These are phyloP conservation scores for Eublepharis macularius DNA, from an alignment of 2,113 vertebrate species.

Conservation along the genomic window DNA sequence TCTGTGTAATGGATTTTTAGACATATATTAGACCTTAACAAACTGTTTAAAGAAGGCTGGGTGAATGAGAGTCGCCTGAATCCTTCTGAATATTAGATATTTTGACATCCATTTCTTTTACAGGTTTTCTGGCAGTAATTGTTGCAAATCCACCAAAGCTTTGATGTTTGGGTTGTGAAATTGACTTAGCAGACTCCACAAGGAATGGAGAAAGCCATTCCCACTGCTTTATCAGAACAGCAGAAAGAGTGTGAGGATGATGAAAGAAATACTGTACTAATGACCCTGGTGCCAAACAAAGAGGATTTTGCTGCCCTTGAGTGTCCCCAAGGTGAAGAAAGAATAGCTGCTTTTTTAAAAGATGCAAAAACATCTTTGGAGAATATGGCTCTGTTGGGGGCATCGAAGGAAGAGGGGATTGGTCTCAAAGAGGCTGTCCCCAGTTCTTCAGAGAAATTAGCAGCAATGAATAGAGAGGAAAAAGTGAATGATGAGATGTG, in stretches of 20 bases:
- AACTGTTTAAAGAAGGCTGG: neutral
- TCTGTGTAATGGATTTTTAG: neutral
- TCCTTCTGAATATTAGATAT: neutral
- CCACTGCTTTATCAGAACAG: slow-evolving; percentile 37
- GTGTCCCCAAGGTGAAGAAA: slow-evolving; percentile 39
- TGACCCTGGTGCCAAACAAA: slow-evolving; percentile 25
- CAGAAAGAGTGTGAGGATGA: slow-evolving; percentile 32
- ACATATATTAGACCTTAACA: neutral
- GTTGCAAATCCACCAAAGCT: slow-evolving; percentile 25
- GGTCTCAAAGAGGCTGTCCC: slow-evolving; percentile 28
- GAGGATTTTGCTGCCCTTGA: slow-evolving; percentile 42
- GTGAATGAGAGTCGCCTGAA: slow-evolving; percentile 6
- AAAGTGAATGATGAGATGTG: slow-evolving; percentile 20
- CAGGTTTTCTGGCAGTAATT: slow-evolving; percentile 28
- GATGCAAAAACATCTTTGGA: slow-evolving; percentile 39
- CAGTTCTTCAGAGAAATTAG: neutral
- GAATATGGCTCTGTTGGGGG: neutral
- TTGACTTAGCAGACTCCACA: slow-evolving; percentile 11
- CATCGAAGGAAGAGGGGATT: neutral
- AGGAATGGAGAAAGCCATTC: slow-evolving; percentile 60
- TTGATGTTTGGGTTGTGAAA: slow-evolving; percentile 11
- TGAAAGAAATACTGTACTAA: slow-evolving; percentile 30
- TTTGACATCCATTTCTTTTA: slow-evolving; percentile 15
- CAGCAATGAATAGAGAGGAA: slow-evolving; percentile 16
- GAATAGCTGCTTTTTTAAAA: slow-evolving; percentile 26